Evolutionary conservation across 2,113 vertebrate species (phyloP).

Genomic region (Oryzias woworae): DNA sequence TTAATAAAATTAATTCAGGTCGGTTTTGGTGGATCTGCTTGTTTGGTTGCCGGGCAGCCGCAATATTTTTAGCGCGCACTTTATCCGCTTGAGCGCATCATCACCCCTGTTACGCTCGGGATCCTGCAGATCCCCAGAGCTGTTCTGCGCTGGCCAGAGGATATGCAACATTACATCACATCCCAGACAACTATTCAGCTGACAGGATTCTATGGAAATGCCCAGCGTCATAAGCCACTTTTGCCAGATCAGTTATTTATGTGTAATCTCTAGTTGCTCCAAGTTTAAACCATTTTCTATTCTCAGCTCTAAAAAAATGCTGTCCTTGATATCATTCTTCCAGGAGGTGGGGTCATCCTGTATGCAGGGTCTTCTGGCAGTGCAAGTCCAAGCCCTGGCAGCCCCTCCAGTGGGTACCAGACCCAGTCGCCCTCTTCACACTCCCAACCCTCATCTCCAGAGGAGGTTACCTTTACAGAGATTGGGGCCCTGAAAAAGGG

Average conservation of each 20-base stretch:
- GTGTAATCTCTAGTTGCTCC: background rate
- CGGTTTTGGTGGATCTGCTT: background rate
- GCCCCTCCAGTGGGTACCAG: slow-evolving; percentile 82
- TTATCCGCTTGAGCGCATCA: slow-evolving; percentile 39
- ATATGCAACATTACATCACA: slow-evolving; percentile 58
- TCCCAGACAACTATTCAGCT: slow-evolving; percentile 1
- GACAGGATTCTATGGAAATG: background rate
- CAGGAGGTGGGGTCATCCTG: slow-evolving; percentile 76
- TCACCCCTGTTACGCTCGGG: slow-evolving; percentile 32
- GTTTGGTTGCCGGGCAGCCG: slow-evolving; percentile 55
- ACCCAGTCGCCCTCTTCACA: slow-evolving; percentile 79
- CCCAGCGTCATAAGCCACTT: too few species aligned
- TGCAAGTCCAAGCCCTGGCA: slow-evolving; percentile 76
- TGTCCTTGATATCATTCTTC: slow-evolving; percentile 14
- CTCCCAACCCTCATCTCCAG: slow-evolving; percentile 82
- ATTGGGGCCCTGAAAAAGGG: slow-evolving; percentile 70
- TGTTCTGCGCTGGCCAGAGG: slow-evolving; percentile 22
- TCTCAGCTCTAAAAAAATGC: background rate
- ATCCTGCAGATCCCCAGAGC: slow-evolving; percentile 35
- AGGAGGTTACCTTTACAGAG: slow-evolving; percentile 79
- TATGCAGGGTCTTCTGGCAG: slow-evolving; percentile 77
- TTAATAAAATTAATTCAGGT: too few species aligned
- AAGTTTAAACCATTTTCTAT: background rate
- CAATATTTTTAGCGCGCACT: slow-evolving; percentile 63
- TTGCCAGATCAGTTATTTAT: too few species aligned